phyloP scores from a whole-genome alignment of 2,888 invertebrate genomes.

The Himalopsyche kuldschensis region DNA sequence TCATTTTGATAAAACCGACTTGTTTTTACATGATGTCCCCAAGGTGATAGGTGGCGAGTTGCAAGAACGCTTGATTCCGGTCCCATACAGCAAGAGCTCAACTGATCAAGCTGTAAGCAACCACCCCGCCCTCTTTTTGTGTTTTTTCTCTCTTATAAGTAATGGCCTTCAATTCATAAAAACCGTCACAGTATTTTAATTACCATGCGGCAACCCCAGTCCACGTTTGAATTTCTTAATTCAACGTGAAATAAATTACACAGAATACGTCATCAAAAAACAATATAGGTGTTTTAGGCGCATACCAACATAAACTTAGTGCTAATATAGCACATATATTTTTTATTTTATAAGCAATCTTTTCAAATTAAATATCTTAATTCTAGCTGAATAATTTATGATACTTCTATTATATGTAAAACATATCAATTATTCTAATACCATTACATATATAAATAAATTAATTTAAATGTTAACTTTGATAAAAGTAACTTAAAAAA shows the following conservation, averaged over 20 bases:
- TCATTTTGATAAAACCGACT: constrained; percentile 43
- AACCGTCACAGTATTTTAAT: background rate
- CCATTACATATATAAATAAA: too few relatives aligned
- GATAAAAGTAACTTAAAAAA: background rate
- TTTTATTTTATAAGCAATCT: too few relatives aligned
- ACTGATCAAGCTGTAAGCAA: constrained; percentile 99
- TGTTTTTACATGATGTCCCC: constrained; percentile 51
- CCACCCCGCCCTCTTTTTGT: constrained; percentile 16
- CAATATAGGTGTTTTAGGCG: background rate
- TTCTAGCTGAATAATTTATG: too few relatives aligned
- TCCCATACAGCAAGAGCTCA: constrained; percentile 99
- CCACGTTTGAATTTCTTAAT: background rate
- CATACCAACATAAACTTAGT: too few relatives aligned
- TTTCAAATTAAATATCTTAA: too few relatives aligned
- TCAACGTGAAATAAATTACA: background rate
- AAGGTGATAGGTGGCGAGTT: constrained; percentile 99
- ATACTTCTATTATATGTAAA: too few relatives aligned
- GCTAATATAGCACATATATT: too few relatives aligned
- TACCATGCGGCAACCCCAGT: background rate
- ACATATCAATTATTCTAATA: too few relatives aligned
- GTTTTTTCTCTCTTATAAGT: constrained; percentile 28
- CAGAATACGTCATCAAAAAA: background rate
- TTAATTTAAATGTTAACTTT: too few relatives aligned
- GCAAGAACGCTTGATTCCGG: constrained; percentile 99
- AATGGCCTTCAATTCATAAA: constrained; percentile 10